Evolutionary conservation across 2,113 vertebrate genomes (phyloP).

Genomic region (Megaleporinus macrocephalus): DNA sequence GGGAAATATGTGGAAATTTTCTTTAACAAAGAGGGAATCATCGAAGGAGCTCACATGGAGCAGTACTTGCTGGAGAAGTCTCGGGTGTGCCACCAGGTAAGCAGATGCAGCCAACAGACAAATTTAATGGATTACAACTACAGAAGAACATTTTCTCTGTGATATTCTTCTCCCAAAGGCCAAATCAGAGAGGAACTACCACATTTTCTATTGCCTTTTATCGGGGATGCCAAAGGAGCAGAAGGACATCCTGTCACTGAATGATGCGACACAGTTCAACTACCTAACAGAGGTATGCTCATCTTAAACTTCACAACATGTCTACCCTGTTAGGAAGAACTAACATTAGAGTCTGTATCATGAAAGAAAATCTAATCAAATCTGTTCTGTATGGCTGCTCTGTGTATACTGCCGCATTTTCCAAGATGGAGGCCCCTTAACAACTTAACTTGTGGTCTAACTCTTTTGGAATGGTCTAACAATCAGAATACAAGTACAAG

Average conservation of each 20-base stretch:
- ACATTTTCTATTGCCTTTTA: slow-evolving; percentile 95
- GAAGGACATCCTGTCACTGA: slow-evolving; percentile 82
- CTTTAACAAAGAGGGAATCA: slow-evolving; percentile 84
- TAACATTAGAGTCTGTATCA: too few relatives aligned
- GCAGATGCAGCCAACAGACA: not conserved
- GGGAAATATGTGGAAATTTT: slow-evolving; percentile 95
- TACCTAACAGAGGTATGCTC: slow-evolving; percentile 86
- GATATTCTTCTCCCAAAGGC: slow-evolving; percentile 72
- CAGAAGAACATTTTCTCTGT: not conserved
- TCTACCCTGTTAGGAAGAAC: too few relatives aligned
- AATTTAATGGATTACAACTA: not conserved
- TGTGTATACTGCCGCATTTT: too few relatives aligned
- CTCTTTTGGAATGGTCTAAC: too few relatives aligned
- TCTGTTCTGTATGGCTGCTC: too few relatives aligned
- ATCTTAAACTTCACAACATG: too few relatives aligned
- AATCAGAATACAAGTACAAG: too few relatives aligned
- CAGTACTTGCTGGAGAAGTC: slow-evolving; percentile 97
- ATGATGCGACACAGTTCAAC: slow-evolving; percentile 81
- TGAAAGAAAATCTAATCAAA: too few relatives aligned
- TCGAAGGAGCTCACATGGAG: slow-evolving; percentile 87
- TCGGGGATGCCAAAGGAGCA: slow-evolving; percentile 85
- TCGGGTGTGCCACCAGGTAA: slow-evolving; percentile 91
- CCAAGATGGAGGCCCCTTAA: too few relatives aligned
- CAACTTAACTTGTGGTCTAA: too few relatives aligned
- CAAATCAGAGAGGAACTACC: slow-evolving; percentile 89